Percentiles rank a stretch among this genome's conserved stretches.
Evolutionary conservation across 2,888 invertebrate species (phyloP).

Genomic region (Pyrgus malvae): DNA sequence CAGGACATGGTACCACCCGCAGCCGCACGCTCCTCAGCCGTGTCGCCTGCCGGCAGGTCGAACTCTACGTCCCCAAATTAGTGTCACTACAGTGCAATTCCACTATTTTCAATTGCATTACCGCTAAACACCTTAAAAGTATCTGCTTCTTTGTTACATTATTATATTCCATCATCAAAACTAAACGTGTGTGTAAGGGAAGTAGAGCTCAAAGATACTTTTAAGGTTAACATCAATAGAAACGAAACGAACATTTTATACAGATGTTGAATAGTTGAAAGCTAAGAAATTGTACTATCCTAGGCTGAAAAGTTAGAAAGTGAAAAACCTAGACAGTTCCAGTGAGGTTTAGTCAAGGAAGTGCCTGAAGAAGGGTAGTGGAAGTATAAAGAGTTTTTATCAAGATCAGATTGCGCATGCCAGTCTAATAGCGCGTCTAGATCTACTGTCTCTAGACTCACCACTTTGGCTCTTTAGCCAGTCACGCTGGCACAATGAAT

Average conservation of each 20-base stretch:
- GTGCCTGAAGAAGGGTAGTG: slow-evolving; percentile 46
- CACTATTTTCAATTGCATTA: slow-evolving; percentile 33
- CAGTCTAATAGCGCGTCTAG: slow-evolving; percentile 70
- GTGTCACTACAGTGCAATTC: slow-evolving; percentile 48
- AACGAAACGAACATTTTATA: slow-evolving; percentile 9
- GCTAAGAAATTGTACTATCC: slow-evolving; percentile 18
- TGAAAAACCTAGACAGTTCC: slow-evolving; percentile 10
- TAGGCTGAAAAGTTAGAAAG: slow-evolving; percentile 21
- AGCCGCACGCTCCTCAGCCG: slow-evolving; percentile 66
- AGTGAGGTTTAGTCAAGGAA: slow-evolving; percentile 17
- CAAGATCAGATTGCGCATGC: slow-evolving; percentile 59
- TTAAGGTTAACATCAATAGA: slow-evolving; percentile 27
- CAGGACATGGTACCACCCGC: slow-evolving; percentile 88
- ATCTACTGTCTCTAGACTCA: slow-evolving; percentile 77
- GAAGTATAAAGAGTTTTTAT: slow-evolving; percentile 44
- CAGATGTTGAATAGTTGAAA: slow-evolving; percentile 11
- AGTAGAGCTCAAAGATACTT: slow-evolving; percentile 23
- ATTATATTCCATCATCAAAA: not conserved
- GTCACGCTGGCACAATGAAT: slow-evolving; percentile 80
- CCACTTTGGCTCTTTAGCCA: slow-evolving; percentile 79
- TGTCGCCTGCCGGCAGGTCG: slow-evolving; percentile 76
- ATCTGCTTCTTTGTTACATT: slow-evolving; percentile 13
- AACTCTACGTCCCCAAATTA: slow-evolving; percentile 60
- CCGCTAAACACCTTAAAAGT: slow-evolving; percentile 29
- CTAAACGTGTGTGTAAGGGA: too few relatives aligned